These are phyloP conservation scores for Aleiodes alternator DNA, from an alignment of 2,888 invertebrate genomes.

Conservation along the genomic window DNA sequence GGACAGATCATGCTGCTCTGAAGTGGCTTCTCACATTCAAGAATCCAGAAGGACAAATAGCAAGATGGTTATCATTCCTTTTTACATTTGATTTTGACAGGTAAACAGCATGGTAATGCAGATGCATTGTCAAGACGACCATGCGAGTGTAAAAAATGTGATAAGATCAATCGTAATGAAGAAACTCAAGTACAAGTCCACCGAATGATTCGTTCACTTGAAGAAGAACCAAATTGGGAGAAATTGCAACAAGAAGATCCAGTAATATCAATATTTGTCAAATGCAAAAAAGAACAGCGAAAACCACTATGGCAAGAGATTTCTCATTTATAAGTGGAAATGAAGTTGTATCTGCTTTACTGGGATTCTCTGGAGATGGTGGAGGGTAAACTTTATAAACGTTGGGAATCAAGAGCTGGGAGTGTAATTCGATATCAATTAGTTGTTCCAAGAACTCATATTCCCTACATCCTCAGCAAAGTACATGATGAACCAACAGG, in stretches of 20 bases:
- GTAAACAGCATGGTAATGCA: no score
- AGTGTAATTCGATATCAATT: background rate
- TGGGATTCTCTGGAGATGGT: background rate
- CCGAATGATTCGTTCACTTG: background rate
- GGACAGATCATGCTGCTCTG: no score
- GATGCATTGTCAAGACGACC: no score
- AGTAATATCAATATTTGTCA: background rate
- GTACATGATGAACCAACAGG: constrained; percentile 54
- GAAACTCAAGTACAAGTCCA: background rate
- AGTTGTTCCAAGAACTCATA: background rate
- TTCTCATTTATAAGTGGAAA: background rate
- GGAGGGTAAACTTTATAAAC: constrained; percentile 2
- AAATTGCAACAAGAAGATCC: constrained; percentile 10
- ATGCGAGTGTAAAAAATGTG: background rate
- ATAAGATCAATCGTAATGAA: background rate
- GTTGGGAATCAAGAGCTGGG: constrained; percentile 1
- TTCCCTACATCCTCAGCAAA: constrained; percentile 15
- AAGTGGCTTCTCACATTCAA: no score
- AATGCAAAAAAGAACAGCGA: background rate
- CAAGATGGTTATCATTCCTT: no score
- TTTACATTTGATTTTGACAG: no score
- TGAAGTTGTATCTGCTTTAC: background rate
- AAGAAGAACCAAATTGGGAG: background rate
- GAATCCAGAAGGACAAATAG: no score
- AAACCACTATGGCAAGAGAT: background rate